A percentile compares a stretch with the other conserved stretches of the same genome.
Conservation (phyloP, 2,888 invertebrate species). For the Zootermopsis nevadensis region DNA sequence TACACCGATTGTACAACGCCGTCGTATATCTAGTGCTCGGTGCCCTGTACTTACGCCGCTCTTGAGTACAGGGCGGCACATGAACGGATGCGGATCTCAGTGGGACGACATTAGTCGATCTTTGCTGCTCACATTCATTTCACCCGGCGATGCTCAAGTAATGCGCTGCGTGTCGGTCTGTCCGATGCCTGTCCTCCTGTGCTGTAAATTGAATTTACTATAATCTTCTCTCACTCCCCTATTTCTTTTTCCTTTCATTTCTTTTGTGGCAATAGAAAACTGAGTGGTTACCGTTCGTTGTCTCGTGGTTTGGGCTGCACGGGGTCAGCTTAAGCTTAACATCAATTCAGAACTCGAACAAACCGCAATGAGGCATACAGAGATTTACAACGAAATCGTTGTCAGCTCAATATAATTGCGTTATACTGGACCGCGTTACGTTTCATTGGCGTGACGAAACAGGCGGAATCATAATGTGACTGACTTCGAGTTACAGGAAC, state of each 20-base stretch:
- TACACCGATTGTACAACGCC: too few relatives aligned
- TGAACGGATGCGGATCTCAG: slow-evolving; percentile 5
- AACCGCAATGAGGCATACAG: background rate
- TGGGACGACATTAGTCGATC: slow-evolving; percentile 30
- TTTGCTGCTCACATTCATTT: slow-evolving; percentile 35
- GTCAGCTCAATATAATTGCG: background rate
- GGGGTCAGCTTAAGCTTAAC: too few relatives aligned
- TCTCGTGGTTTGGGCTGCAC: background rate
- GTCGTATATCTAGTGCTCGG: too few relatives aligned
- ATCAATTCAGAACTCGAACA: background rate
- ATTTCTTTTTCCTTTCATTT: background rate
- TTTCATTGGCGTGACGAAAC: too few relatives aligned
- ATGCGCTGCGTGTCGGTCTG: slow-evolving; percentile 35
- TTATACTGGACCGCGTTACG: background rate
- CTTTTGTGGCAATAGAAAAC: background rate
- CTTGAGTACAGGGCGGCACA: background rate
- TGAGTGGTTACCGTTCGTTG: background rate
- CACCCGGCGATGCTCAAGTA: slow-evolving; percentile 28
- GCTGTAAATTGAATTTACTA: slow-evolving; percentile 30
- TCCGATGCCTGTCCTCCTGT: slow-evolving; percentile 15
- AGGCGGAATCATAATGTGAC: too few relatives aligned
- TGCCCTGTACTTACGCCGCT: background rate
- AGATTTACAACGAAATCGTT: background rate
- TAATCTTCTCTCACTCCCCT: slow-evolving; percentile 15
- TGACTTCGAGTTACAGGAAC: too few relatives aligned